phyloP scores from a whole-genome alignment of 2,113 vertebrate species.

The Poecilia latipinna region DNA sequence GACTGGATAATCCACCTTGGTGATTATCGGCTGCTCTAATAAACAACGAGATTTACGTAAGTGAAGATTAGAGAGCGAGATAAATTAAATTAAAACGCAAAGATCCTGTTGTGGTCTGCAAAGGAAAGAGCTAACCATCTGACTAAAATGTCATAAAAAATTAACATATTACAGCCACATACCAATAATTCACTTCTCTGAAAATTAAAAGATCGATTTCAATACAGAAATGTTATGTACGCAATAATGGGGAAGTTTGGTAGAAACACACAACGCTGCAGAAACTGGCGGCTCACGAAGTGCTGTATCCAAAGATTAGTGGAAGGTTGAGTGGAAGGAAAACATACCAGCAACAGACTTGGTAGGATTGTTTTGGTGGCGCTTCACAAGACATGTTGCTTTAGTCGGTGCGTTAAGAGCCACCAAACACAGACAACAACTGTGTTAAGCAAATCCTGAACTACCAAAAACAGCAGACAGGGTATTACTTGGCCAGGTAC shows the following conservation, averaged over 20 bases:
- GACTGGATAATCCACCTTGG: not conserved
- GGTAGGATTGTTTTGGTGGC: not conserved
- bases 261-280: not conserved
- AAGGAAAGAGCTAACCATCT: not conserved
- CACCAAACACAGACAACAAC: not conserved
- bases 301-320: not conserved
- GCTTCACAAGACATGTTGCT: not conserved
- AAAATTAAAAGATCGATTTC: not conserved
- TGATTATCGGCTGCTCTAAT: not conserved
- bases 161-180: no score
- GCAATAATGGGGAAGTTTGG: no score
- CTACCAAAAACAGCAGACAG: no score
- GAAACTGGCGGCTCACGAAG: not conserved
- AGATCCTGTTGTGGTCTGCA: not conserved
- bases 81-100: not conserved
- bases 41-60: not conserved
- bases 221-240: not conserved
- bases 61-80: not conserved
- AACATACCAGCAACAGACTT: not conserved
- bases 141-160: not conserved
- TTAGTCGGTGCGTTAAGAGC: not conserved
- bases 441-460: not conserved
- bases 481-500: no score
- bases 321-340: not conserved
- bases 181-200: not conserved